Percentiles rank a stretch among this genome's conserved stretches.
These are phyloP conservation scores for Callosobruchus maculatus DNA, from an alignment of 2,888 invertebrate species.

Conservation along the genomic window DNA sequence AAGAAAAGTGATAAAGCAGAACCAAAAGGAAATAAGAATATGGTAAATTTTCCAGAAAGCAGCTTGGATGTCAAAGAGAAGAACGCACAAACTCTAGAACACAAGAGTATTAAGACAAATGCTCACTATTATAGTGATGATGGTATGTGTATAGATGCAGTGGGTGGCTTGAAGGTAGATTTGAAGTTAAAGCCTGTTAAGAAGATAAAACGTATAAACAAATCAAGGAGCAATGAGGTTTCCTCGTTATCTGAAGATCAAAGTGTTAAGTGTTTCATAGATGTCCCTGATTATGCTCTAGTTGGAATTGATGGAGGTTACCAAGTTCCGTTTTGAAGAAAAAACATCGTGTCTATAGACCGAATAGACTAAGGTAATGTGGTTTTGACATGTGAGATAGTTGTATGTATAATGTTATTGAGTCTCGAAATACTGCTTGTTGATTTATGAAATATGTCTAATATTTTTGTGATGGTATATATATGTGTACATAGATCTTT, in stretches of 20 bases:
- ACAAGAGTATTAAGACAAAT: neutral
- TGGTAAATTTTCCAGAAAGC: neutral
- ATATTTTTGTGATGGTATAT: too few relatives aligned
- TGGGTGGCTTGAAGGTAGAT: neutral
- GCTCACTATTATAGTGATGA: neutral
- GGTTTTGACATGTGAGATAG: too few relatives aligned
- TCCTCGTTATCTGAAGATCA: neutral
- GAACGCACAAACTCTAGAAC: neutral
- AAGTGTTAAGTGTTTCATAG: constrained; percentile 10
- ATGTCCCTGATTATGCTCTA: constrained; percentile 18
- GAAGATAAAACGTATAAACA: neutral
- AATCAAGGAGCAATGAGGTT: neutral
- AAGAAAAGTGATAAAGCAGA: neutral
- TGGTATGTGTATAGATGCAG: neutral
- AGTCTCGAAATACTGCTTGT: too few relatives aligned
- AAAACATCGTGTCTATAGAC: too few relatives aligned
- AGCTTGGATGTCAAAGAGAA: neutral
- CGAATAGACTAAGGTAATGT: too few relatives aligned
- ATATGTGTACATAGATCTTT: too few relatives aligned
- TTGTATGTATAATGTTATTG: too few relatives aligned
- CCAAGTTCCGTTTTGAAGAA: constrained; percentile 14
- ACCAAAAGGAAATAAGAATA: neutral
- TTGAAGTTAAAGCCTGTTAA: neutral
- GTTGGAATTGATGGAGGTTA: constrained; percentile 13
- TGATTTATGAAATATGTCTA: neutral